Evolutionary conservation across 1,140 invertebrate species (phyloP).

Genomic region (Venustaconcha ellipsiformis): DNA sequence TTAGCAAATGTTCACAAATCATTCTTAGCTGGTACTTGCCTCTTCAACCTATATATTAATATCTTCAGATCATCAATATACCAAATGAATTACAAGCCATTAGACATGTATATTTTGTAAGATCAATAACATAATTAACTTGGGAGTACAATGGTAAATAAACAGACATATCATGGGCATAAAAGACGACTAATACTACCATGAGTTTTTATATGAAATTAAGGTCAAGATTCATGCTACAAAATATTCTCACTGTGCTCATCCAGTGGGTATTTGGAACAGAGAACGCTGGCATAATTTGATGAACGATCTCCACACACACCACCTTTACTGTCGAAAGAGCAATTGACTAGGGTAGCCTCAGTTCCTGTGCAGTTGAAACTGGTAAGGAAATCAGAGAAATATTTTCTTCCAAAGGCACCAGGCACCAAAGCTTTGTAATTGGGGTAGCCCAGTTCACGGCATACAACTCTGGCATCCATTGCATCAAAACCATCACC

Average conservation of each 20-base stretch:
- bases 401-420: slow-evolving; percentile 37
- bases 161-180: not conserved
- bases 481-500: slow-evolving; percentile 47
- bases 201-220: slow-evolving; percentile 6
- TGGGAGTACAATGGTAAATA: too few relatives aligned
- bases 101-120: too few relatives aligned
- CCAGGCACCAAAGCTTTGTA: slow-evolving; percentile 37
- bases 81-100: too few relatives aligned
- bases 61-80: too few relatives aligned
- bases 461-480: slow-evolving; percentile 56
- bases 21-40: too few relatives aligned
- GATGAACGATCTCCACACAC: slow-evolving; percentile 32
- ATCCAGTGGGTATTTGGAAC: slow-evolving; percentile 40
- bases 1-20: too few relatives aligned
- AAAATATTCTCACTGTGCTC: slow-evolving; percentile 24
- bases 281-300: slow-evolving; percentile 43
- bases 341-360: slow-evolving; percentile 34
- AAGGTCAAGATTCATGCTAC: not conserved
- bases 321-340: slow-evolving; percentile 12
- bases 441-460: slow-evolving; percentile 58
- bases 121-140: too few relatives aligned
- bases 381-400: slow-evolving; percentile 29
- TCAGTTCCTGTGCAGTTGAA: slow-evolving; percentile 43
- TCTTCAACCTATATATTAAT: too few relatives aligned
- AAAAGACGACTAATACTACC: not conserved